Evolutionary conservation across 2,797 vertebrate species (phyloP).

Genomic region (Sardinella longiceps): DNA sequence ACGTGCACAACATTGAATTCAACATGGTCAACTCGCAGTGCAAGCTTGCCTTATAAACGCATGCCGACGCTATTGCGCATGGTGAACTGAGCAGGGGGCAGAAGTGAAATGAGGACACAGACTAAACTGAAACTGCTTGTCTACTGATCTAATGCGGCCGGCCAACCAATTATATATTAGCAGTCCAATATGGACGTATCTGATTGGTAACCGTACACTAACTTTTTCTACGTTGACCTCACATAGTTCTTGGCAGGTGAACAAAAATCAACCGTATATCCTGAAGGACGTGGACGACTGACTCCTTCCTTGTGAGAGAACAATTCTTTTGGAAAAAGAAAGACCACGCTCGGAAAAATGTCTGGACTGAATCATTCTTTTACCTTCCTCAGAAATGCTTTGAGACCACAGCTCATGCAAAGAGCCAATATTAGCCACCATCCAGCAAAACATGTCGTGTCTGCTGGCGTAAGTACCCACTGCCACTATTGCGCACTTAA

Average conservation of each 20-base stretch:
- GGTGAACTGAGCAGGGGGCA: not conserved
- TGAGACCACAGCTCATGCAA: conserved; percentile 53
- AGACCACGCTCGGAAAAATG: conserved; percentile 53
- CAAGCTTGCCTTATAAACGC: not conserved
- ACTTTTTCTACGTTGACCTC: conserved; percentile 22
- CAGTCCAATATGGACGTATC: conserved; percentile 25
- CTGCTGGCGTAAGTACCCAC: conserved; percentile 62
- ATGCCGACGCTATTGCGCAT: not conserved
- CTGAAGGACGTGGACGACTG: conserved; percentile 15
- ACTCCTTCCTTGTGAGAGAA: not conserved
- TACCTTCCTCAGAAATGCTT: conserved; percentile 57
- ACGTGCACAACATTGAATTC: not conserved
- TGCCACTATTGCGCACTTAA: conserved; percentile 32
- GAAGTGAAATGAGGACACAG: conserved; percentile 3
- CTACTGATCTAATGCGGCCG: not conserved
- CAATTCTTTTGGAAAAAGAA: not conserved
- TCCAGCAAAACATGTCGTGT: conserved; percentile 63
- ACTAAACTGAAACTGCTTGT: conserved; percentile 13
- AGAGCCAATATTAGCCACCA: conserved; percentile 59
- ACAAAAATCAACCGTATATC: conserved; percentile 36
- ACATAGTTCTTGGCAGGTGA: conserved; percentile 50
- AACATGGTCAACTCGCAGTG: not conserved
- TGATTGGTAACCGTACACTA: conserved; percentile 27
- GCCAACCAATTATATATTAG: conserved; percentile 60
- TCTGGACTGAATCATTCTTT: conserved; percentile 57